A percentile compares a stretch with the other conserved stretches of the same genome.
Evolutionary conservation across 2,797 vertebrate genomes (phyloP).

Genomic region (Pangasius djambal): DNA sequence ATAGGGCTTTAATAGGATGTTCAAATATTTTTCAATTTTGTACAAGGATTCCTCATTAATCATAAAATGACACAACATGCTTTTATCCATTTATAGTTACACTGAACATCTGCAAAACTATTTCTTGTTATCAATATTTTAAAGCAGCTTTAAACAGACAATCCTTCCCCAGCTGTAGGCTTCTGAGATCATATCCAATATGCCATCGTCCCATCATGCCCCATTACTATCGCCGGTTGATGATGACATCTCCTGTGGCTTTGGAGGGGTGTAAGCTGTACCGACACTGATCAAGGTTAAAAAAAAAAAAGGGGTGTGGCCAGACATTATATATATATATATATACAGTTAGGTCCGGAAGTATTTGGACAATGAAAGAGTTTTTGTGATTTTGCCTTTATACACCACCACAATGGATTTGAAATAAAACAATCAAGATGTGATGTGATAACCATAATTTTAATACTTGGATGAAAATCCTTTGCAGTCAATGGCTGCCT

Average conservation of each 20-base stretch:
- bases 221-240: not conserved
- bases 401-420: too few species aligned
- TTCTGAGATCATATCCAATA: not conserved
- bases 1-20: not conserved
- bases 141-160: not conserved
- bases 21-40: not conserved
- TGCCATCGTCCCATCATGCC: not conserved
- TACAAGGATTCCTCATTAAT: not conserved
- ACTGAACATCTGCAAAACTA: not conserved
- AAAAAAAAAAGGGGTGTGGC: not conserved
- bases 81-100: not conserved
- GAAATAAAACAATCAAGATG: too few species aligned
- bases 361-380: too few species aligned
- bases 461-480: too few species aligned
- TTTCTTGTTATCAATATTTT: not conserved
- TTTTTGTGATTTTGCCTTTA: too few species aligned
- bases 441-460: too few species aligned
- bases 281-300: not conserved
- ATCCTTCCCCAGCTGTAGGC: not conserved
- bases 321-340: not conserved
- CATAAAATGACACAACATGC: not conserved
- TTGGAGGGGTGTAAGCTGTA: not conserved
- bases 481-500: too few species aligned
- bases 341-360: too few species aligned
- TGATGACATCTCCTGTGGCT: not conserved